Conservation (phyloP, 1,140 invertebrate species). For the Drosophila kohkoa region DNA sequence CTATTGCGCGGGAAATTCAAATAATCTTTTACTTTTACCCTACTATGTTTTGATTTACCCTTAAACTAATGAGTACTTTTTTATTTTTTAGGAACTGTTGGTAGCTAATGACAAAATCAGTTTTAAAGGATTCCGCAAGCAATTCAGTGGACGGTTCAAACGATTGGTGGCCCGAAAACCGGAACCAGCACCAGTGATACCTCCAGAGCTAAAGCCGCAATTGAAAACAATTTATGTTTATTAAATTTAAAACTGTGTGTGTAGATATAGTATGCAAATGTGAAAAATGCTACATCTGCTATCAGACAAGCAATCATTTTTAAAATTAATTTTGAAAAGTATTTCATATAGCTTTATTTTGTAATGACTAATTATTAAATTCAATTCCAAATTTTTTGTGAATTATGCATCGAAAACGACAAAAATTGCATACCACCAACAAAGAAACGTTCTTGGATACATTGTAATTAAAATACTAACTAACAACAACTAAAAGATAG, state of each 20-base stretch:
- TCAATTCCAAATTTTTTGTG: conserved; percentile 7
- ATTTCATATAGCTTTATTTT: conserved; percentile 37
- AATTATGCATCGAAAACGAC: conserved; percentile 1
- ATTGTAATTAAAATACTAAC: conserved; percentile 3
- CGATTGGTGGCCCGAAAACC: conserved; percentile 92
- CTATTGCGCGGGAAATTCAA: neutral
- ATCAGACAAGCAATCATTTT: conserved; percentile 38
- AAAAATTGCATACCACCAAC: conserved; percentile 10
- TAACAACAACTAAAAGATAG: neutral
- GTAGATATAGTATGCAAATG: conserved; percentile 53
- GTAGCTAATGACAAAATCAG: conserved; percentile 91
- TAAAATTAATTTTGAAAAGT: conserved; percentile 29
- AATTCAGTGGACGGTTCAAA: conserved; percentile 92
- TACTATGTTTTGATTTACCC: neutral
- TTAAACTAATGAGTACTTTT: neutral
- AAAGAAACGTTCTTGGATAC: neutral
- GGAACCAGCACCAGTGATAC: conserved; percentile 92
- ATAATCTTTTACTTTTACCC: neutral
- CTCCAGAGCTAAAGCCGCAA: conserved; percentile 93
- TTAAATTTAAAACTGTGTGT: conserved; percentile 85
- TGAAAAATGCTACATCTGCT: conserved; percentile 18
- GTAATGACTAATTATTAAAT: conserved; percentile 14
- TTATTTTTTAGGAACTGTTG: conserved; percentile 89
- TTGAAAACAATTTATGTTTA: conserved; percentile 95
- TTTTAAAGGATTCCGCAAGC: conserved; percentile 92